Conservation (phyloP, 2,797 vertebrate genomes). For the Enteromius unitaeniatus region DNA sequence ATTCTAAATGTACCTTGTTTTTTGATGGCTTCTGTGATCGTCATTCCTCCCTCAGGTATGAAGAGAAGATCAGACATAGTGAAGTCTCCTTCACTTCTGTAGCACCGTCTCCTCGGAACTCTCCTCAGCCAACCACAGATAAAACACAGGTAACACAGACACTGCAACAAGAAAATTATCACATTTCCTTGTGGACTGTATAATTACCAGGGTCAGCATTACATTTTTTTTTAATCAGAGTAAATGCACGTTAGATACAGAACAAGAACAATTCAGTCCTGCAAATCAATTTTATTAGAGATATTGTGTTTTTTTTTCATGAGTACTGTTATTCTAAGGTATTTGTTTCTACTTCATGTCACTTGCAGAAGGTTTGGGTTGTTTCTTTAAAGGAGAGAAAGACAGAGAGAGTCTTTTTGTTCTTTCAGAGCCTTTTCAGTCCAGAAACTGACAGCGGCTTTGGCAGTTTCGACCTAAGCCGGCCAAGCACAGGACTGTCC, state of each 20-base stretch:
- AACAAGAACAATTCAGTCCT: background rate
- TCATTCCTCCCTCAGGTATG: background rate
- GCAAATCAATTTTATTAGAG: background rate
- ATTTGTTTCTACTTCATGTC: background rate
- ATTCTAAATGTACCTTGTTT: background rate
- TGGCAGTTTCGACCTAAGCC: conserved; percentile 70
- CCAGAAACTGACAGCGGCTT: conserved; percentile 72
- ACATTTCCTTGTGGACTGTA: background rate
- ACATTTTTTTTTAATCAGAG: background rate
- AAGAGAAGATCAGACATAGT: background rate
- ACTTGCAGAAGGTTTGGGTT: background rate
- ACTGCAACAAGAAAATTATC: background rate
- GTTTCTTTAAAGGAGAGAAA: background rate
- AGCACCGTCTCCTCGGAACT: background rate
- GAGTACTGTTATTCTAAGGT: background rate
- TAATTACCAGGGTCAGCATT: background rate
- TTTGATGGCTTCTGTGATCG: background rate
- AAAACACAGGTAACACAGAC: conserved; percentile 44
- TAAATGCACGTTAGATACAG: background rate
- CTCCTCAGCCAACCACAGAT: conserved; percentile 11
- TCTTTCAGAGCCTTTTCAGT: conserved; percentile 71
- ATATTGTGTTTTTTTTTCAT: background rate
- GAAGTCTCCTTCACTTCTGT: background rate
- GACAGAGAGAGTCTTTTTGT: background rate
- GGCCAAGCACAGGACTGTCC: conserved; percentile 58